Base-by-base conservation (phyloP, 1,140 invertebrate species). In the Drosophila rufa region DNA sequence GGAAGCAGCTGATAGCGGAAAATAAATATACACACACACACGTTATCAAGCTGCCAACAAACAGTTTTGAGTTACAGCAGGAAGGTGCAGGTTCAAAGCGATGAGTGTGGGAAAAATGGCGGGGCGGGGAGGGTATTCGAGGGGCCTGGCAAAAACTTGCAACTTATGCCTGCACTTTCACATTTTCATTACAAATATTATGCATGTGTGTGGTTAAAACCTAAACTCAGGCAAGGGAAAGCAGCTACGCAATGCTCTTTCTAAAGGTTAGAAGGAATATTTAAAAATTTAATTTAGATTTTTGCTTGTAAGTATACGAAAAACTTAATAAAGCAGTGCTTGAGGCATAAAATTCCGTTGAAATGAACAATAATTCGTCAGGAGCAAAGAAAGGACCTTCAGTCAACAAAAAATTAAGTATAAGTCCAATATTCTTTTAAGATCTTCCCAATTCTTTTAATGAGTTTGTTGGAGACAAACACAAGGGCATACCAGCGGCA, bases 1-100 rank as follows among this genome's bases (percentile, higher is more conserved):
- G 84, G 84, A 89, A 84, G 69, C 78, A 64, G 85, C 85, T 90
- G 84, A 89, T 89, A 90, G 71, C 80, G 58, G 53, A 62, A 71
- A 67, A 71, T 68, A 62, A 56, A 56, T 56, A 56, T n/a, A 25
- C 33, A 55, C 12, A 75, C 62, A 43, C 64, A 76, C 59, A 40
- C 75, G 66, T 74, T 87, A 87, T 89, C 84, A 67, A 59, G 53
- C 62, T 76, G 83, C 51, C 79, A 86, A 46, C 82, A 76, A 82
- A 89, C 74, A 64, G 74, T 81, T 87, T 79, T 81, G 85, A 89
- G 77, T 90, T 84, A 89, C 73, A 73, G 62, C 85, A 56, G 84
- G 85, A 90, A 81, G 84, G 78, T 83, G 80, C 36, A 77, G 81
- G 84, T 84, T 90, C 77, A 87, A 79, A 65, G 68, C 60, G 65